A percentile compares a stretch with the other conserved stretches of the same genome.
Conservation (phyloP, 2,888 invertebrate species). For the Eristalinus aeneus region DNA sequence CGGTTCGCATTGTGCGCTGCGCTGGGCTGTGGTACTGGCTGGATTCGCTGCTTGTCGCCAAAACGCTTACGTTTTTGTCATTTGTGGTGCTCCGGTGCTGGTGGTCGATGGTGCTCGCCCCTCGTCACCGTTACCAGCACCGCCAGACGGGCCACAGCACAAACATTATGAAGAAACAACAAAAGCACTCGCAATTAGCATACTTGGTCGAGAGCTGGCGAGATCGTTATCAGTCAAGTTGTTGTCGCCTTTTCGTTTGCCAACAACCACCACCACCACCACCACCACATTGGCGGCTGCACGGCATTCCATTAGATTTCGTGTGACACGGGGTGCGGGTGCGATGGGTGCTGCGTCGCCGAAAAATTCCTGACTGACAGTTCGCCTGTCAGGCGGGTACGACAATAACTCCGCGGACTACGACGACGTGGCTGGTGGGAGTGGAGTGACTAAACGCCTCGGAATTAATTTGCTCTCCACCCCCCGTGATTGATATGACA, state of each 20-base stretch:
- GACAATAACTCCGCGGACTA: neutral
- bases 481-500: slow-evolving; percentile 56
- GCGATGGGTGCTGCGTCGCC: neutral
- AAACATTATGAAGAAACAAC: slow-evolving; percentile 44
- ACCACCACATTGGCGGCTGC: neutral
- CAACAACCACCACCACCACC: slow-evolving; percentile 29
- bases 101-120: neutral
- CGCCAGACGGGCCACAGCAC: slow-evolving; percentile 17
- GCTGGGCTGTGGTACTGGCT: neutral
- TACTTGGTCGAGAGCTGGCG: slow-evolving; percentile 57
- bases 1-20: neutral
- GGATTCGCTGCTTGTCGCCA: slow-evolving; percentile 26
- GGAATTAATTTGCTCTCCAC: slow-evolving; percentile 1
- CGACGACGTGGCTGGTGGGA: slow-evolving; percentile 16
- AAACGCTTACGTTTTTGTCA: slow-evolving; percentile 13
- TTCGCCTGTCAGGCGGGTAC: neutral
- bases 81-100: neutral
- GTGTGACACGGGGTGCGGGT: neutral
- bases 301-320: slow-evolving; percentile 40
- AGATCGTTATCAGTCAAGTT: slow-evolving; percentile 70
- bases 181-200: slow-evolving; percentile 70
- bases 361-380: slow-evolving; percentile 12
- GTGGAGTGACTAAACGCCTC: slow-evolving; percentile 17
- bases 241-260: slow-evolving; percentile 69
- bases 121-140: neutral